These are phyloP conservation scores for Zophobas atratus DNA, from an alignment of 1,140 invertebrate species.

Conservation along the genomic window DNA sequence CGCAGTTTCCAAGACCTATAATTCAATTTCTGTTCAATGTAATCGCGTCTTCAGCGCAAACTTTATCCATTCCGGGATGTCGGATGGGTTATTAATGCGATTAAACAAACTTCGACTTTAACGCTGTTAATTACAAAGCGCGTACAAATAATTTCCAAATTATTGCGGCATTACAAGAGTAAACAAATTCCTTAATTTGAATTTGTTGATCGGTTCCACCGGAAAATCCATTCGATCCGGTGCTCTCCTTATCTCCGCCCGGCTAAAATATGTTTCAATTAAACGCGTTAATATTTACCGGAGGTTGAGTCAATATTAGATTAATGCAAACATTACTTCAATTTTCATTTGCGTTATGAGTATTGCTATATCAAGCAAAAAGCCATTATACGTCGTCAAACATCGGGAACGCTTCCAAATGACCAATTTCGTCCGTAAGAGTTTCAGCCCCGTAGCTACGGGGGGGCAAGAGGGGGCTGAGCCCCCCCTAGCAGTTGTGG, in stretches of 20 bases:
- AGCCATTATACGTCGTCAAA: not conserved
- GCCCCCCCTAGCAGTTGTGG: too few relatives aligned
- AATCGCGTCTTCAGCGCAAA: constrained; percentile 13
- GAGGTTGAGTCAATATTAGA: constrained; percentile 31
- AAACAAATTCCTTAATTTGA: constrained; percentile 30
- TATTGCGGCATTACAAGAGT: constrained; percentile 7
- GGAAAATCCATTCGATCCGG: constrained; percentile 4
- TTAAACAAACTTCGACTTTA: constrained; percentile 35
- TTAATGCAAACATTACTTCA: constrained; percentile 36
- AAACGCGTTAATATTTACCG: constrained; percentile 32
- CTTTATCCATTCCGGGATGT: constrained; percentile 34
- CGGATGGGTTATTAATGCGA: constrained; percentile 30
- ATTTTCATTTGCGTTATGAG: constrained; percentile 34
- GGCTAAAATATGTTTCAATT: constrained; percentile 38
- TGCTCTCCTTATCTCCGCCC: constrained; percentile 4
- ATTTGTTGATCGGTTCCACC: constrained; percentile 18
- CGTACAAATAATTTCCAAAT: constrained; percentile 27
- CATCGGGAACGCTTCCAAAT: not conserved
- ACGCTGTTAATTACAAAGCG: constrained; percentile 22
- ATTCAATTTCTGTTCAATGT: constrained; percentile 21
- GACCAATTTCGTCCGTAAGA: not conserved
- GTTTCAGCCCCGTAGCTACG: not conserved
- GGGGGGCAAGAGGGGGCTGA: too few relatives aligned
- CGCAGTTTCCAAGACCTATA: not conserved
- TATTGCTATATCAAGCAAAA: constrained; percentile 6